Base-by-base conservation (phyloP, 2,113 vertebrate genomes). In the Megaptera novaeangliae region DNA sequence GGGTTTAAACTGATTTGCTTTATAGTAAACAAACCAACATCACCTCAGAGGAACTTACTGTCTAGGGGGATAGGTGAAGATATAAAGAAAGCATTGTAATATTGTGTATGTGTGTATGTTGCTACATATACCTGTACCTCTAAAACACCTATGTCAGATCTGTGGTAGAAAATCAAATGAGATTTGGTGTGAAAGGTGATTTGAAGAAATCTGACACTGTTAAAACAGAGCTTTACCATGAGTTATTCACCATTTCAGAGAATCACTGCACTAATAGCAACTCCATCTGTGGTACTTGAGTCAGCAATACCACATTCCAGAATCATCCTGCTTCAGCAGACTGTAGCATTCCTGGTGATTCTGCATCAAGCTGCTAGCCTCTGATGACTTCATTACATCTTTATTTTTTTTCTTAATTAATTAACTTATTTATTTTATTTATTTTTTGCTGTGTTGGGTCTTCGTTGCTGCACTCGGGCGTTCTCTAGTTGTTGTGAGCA, bases 1-100 rank as follows among this genome's bases (percentile, higher is more conserved):
- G 31, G 10, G 55, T 97, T 96, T 83, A 71, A 93, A 78, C 15
- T 93, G 3, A 88, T 89, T 91, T 95, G 6, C 71, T 59, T 88
- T 74, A 57, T 39, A 9, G n/a, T 88, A 59, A 95, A 77, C 34
- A 27, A 94, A 52, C n/a, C 41, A 81, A 81, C 36, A 21, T 88
- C 52, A 81, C 80, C 59, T 95, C 36, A 85, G 77, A 81, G 14
- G 55, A 81, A 85, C 31, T 88, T 93, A 90, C 74, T 93, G 8
- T 86, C 31, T n/a, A 64, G 59, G 13, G 66, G 11, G 46, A 8
- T 57, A 88, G 71, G 61, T 36, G 29, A 69, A 71, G 52, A 75
- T 44, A 57, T 27, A 86, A 69, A 82, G 71, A 85, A 88, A 80
- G 36, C 49, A 63, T 74, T 91, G 31, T 61, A 81, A 59, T 81